These are phyloP conservation scores for Melipona beecheii DNA, from an alignment of 2,888 invertebrate species.

Conservation along the genomic window DNA sequence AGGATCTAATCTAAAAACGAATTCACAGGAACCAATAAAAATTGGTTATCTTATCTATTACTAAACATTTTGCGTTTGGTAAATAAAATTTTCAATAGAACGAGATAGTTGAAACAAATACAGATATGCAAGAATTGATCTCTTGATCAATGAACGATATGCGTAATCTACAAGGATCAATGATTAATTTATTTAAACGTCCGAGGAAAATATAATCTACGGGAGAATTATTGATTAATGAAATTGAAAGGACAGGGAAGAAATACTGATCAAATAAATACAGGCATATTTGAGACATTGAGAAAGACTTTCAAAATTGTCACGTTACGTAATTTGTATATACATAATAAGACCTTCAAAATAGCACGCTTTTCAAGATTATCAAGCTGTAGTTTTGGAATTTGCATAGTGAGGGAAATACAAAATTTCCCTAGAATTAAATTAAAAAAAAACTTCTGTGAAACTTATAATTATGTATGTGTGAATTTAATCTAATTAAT, in stretches of 20 bases:
- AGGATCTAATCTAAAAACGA: not conserved
- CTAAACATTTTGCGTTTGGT: slow-evolving; percentile 2
- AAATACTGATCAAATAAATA: not conserved
- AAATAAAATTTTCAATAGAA: not conserved
- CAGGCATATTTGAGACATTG: not conserved
- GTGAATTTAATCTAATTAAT: too few species aligned
- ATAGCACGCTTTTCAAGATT: not conserved
- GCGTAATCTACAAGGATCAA: not conserved
- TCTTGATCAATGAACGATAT: slow-evolving; percentile 5
- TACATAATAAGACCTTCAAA: not conserved
- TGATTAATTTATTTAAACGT: not conserved
- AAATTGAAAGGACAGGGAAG: not conserved
- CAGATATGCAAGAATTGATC: not conserved
- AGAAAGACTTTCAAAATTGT: too few species aligned
- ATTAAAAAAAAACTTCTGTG: not conserved
- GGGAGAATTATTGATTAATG: not conserved
- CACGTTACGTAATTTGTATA: too few species aligned
- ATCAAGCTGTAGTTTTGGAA: not conserved
- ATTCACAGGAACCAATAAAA: not conserved
- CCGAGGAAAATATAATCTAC: not conserved
- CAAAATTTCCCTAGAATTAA: not conserved
- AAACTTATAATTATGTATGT: not conserved
- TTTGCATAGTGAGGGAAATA: not conserved
- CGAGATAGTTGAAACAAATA: not conserved
- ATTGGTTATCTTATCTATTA: not conserved